Base-by-base conservation (phyloP, 2,888 invertebrate species). In the Nomada lathburiana region DNA sequence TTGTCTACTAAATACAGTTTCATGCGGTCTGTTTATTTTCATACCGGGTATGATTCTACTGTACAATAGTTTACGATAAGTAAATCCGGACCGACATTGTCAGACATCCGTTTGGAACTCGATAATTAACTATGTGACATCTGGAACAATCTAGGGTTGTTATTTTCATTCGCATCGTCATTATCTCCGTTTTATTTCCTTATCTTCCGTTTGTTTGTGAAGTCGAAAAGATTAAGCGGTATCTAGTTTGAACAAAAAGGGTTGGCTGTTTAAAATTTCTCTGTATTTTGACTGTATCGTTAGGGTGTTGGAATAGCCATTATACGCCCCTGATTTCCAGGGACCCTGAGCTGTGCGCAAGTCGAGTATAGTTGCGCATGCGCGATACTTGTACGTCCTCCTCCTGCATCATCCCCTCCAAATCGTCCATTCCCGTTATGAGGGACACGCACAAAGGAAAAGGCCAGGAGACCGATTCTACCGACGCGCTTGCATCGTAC, bases 371-470 rank as follows among this genome's bases (percentile, higher is more conserved):
- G 67, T 71, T 80, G 89, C 89, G 89, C 89, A 88, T 91, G 92
- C 92, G 93, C 91, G 83, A 86, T 90, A 88, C 90, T 90, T 91
- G 89, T 88, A 90, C 92, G 91, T 90, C 90, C 92, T 90, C 90
- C 92, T 91, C 91, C 92, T 91, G 92, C 92, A 91, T 89, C 90
- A 89, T 91, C 93, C 93, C 93, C 92, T 91, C 88, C 85, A 83
- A 70, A 59, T 71, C 85, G 55, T 81, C 83, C 86, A 86, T 89
- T 91, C 91, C 92, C 93, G 93, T 92, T 92, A 92, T 91, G 91
- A 90, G 90, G 36, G 89, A 91, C 91, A 93, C 93, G 92, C 93
- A 93, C 93, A 93, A 93, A 93, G 93, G 93, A 93, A 93, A 93
- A 93, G 93, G 90, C 92, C 90, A 91, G 90, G 86, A 86, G 86